Evolutionary conservation across 2,888 invertebrate species (phyloP), one percentile per base, ranked within the genome.

Genomic region (Pheosia tremula): DNA sequence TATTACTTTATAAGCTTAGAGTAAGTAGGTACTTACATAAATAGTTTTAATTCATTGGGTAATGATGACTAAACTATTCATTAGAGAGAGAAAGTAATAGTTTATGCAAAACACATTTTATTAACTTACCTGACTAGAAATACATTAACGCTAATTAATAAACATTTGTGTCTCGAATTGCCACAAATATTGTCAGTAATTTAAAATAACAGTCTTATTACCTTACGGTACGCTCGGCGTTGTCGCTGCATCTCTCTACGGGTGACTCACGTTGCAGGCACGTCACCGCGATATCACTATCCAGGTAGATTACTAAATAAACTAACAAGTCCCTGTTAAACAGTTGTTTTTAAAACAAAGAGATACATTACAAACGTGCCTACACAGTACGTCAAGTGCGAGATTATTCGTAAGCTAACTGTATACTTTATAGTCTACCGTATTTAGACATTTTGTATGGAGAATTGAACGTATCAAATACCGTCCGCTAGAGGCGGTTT

Each of bases 191-290:
- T 47, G n/a, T n/a, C 24, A n/a, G 5, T 24, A 53, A 53, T 39
- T 55, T 59, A 62, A 73, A 77, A 66, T 59, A 62, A 53, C 39
- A 58, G 67, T 67, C 66, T 68, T 68, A 62, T 72, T 70, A 67
- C 65, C 63, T 66, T 54, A 41, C 59, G 56, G 59, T 62, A 62
- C 60, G 61, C 57, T 62, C 74, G 75, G 69, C 73, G 69, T 75
- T 72, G 61, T 68, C 74, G 73, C 71, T 75, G 79, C 75, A 75
- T 77, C 64, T 66, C 71, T 68, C 66, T 68, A 68, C 58, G 71
- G 68, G 68, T 87, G 87, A 87, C 77, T 88, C 87, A 87, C 70
- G 63, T 57, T 68, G 57, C 43, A 64, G 75, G 78, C 73, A 74
- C 77, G 84, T 79, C 76, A 77, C 58, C 56, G 67, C 84, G 83